phyloP scores from a whole-genome alignment of 2,113 vertebrate species.

The Poeciliopsis turrubarensis region DNA sequence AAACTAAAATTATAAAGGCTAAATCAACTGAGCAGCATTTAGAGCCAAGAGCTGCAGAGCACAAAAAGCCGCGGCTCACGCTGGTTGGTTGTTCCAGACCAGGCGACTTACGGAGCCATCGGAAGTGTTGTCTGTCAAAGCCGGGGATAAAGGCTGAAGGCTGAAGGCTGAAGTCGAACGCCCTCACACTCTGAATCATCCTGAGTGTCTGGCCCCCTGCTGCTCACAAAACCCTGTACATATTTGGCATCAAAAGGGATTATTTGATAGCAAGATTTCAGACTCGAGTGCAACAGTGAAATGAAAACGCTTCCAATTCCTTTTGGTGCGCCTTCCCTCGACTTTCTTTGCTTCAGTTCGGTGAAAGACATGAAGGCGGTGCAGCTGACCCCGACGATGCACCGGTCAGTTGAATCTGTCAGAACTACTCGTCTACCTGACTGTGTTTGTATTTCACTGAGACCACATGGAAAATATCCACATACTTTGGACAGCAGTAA shows the following conservation, averaged over 20 bases:
- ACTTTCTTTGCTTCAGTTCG: too few species aligned
- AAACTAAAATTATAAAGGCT: too few species aligned
- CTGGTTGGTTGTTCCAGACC: conserved; percentile 19
- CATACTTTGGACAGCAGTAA: neutral
- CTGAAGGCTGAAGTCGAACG: conserved; percentile 34
- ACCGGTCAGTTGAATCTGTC: neutral
- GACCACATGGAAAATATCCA: too few species aligned
- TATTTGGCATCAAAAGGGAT: conserved; percentile 6
- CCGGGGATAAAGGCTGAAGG: conserved; percentile 39
- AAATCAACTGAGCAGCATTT: too few species aligned
- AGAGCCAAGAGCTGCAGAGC: too few species aligned
- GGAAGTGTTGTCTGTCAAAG: conserved; percentile 66
- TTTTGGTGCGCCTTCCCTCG: neutral
- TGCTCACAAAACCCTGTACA: conserved; percentile 1
- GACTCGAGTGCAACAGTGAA: neutral
- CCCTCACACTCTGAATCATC: conserved; percentile 7
- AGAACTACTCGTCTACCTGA: neutral
- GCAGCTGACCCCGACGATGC: neutral
- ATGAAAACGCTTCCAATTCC: neutral
- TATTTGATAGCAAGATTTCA: conserved; percentile 14
- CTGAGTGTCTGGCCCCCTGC: conserved; percentile 12
- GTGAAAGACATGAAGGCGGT: neutral
- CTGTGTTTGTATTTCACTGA: neutral
- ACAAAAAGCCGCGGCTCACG: neutral
- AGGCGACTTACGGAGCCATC: conserved; percentile 60